Conservation (phyloP, 2,113 vertebrate species). For the Pelusios castaneus region DNA sequence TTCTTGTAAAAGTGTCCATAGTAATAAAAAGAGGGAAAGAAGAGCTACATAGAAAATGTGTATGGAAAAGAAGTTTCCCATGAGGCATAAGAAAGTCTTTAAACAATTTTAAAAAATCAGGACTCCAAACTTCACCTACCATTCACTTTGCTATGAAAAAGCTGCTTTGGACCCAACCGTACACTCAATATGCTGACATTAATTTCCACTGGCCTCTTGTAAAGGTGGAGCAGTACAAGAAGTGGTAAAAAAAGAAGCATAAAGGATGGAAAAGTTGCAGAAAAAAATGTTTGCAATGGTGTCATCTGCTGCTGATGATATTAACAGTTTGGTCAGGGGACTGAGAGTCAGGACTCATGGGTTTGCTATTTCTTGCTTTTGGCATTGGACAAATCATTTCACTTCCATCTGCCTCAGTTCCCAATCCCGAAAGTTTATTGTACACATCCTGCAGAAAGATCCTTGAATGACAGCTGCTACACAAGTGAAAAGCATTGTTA, state of each 20-base stretch:
- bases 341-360: background rate
- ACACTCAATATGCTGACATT: background rate
- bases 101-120: background rate
- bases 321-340: background rate
- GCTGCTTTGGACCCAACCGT: background rate
- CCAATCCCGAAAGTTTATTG: background rate
- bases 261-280: background rate
- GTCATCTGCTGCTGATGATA: background rate
- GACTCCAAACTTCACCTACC: background rate
- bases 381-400: background rate
- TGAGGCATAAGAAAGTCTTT: background rate
- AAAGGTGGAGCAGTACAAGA: constrained; percentile 17
- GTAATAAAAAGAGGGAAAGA: background rate
- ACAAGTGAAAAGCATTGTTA: background rate
- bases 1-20: background rate
- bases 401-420: background rate
- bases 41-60: background rate
- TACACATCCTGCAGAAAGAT: background rate
- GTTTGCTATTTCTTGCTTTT: background rate
- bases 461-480: background rate
- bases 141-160: constrained; percentile 22
- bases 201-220: background rate
- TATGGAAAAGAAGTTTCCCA: background rate
- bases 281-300: background rate
- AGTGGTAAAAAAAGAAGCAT: background rate